Evolutionary conservation across 2,797 vertebrate species (phyloP).

Genomic region (Acropternis orthonyx): DNA sequence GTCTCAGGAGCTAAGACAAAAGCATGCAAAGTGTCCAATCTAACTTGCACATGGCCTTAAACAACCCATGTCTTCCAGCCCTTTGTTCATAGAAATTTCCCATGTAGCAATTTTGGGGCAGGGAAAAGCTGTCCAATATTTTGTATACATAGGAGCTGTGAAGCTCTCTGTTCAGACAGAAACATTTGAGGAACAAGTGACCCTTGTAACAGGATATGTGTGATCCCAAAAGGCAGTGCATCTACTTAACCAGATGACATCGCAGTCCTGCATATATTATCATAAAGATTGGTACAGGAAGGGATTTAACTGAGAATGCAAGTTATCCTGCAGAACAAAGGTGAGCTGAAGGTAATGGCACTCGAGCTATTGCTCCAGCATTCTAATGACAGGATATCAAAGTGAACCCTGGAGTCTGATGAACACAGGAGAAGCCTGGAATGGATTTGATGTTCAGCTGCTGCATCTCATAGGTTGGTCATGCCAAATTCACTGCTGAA

Average conservation of each 20-base stretch:
- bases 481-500: not conserved
- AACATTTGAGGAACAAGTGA: constrained; percentile 71
- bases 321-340: constrained; percentile 63
- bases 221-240: constrained; percentile 60
- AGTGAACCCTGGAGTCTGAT: not conserved
- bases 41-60: constrained; percentile 66
- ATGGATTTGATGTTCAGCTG: not conserved
- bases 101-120: constrained; percentile 68
- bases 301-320: constrained; percentile 51
- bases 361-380: constrained; percentile 12
- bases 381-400: constrained; percentile 59
- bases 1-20: constrained; percentile 65
- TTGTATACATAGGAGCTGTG: constrained; percentile 67
- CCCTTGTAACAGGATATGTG: constrained; percentile 74
- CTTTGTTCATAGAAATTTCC: constrained; percentile 73
- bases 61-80: constrained; percentile 52
- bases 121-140: constrained; percentile 64
- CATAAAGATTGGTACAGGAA: constrained; percentile 62
- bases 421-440: not conserved
- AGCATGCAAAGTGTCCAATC: constrained; percentile 61
- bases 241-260: constrained; percentile 69
- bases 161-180: constrained; percentile 66
- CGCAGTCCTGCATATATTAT: constrained; percentile 56
- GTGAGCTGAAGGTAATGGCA: constrained; percentile 61
- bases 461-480: not conserved